Evolutionary conservation across 1,140 invertebrate species (phyloP), one percentile per base, ranked within the genome.

Genomic region (Melipona quadrifasciata): DNA sequence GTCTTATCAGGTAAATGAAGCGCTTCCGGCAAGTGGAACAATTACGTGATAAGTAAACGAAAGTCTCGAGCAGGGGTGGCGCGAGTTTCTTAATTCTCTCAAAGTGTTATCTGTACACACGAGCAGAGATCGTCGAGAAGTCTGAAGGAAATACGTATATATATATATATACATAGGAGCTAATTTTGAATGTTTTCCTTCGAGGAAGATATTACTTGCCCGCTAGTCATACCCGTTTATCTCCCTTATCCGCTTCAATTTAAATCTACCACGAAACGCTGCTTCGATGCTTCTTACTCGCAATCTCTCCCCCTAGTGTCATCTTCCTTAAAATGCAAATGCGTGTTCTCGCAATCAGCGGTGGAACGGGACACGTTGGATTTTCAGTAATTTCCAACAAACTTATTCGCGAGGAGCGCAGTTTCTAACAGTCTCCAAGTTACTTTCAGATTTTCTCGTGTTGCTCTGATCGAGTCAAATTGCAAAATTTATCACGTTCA

Each of bases 1-100:
- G 10, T 24, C 34, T 70, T 24, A 39, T 24, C 67, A 14, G 21
- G 67, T 24, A 39, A 39, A 68, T 39, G 67, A 68, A 68, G 21
- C 12, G 34, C 34, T 70, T 24, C 31, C 10, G 21, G 21, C 34
- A 14, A n/a, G 31, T 39, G 67, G 34, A 68, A 68, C 34, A 39
- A 70, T 70, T 39, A 24, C 21, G 67, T 39, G 67, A 70, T 70
- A 70, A 70, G 34, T 39, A 70, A 68, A 70, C 21, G 67, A 70
- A 39, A 39, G n/a, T 27, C 61, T 47, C 39, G 8, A n/a, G 58
- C 11, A 8, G n/a, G 67, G 67, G 34, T 67, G 31, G 67, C 31
- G 5, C 21, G 31, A 68, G 31, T 39, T 39, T 70, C 67, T 70
- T 70, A 39, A 70, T 39, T 70, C 39, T 47, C 39, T 47, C 21